Base-by-base conservation (phyloP, 1,140 invertebrate genomes). In the Ooceraea biroi region DNA sequence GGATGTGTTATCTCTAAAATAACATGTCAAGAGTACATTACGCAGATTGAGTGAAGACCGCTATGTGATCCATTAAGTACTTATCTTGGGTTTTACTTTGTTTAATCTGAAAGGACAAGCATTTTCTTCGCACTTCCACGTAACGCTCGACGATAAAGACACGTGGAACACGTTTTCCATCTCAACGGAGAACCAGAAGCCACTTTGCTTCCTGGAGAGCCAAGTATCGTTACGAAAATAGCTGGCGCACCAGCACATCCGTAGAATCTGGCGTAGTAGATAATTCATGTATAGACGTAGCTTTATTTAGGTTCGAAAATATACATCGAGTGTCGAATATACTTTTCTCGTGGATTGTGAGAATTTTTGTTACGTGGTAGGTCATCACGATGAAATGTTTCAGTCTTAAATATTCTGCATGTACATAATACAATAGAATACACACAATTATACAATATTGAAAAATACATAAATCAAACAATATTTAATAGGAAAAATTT, bases 191-290 rank as follows among this genome's bases (percentile, higher is more conserved):
- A 50, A 27, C 46, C 46, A 69, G 46, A 69, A 69, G 66, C 12
- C 65, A n/a, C 25, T 68, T 55, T 52, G 48, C 48, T 55, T 78
- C 8, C 65, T 2, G 17, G 36, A 68, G 65, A 77, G 48, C 19
- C 25, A 66, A 77, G 30, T 66, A 19, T 66, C 17, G 61, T 78
- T 78, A 78, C 48, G 22, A 48, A 78, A 78, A 78, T 78, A 69
- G 27, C 48, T 68, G 30, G 61, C 30, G 60, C 46, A 52, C 19
- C 61, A 36, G n/a, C 11, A 17, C 17, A 10, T 27, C 25, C 25
- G 25, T 14, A 44, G 63, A 52, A 44, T 78, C 36, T 44, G 48
- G 30, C 22, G 55, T 68, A 68, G 22, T 30, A 48, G 17, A 68
- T 68, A 52, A 68, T 77, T 77, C 48, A 52, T 68, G 61, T 77